These are phyloP conservation scores for Tigriopus californicus DNA, from an alignment of 2,888 invertebrate genomes.

Conservation along the genomic window DNA sequence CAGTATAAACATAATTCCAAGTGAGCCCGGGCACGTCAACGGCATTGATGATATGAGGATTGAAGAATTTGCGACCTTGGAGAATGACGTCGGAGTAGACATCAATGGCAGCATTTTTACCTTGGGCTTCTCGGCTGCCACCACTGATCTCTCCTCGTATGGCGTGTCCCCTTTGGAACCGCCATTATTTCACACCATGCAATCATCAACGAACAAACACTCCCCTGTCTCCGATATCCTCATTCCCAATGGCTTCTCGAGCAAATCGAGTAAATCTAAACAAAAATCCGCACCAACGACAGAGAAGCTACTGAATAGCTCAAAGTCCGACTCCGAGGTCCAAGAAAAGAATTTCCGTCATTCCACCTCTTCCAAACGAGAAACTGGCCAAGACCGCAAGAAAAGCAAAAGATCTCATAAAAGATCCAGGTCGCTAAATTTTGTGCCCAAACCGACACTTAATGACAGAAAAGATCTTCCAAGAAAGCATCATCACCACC, in stretches of 20 bases:
- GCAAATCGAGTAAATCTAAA: background rate
- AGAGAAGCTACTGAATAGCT: background rate
- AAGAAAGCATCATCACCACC: too few species aligned
- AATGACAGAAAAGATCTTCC: too few species aligned
- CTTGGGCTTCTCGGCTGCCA: background rate
- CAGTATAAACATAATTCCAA: background rate
- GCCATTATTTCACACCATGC: background rate
- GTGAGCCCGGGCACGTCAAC: background rate
- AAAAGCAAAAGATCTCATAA: too few species aligned
- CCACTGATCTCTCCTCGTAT: background rate
- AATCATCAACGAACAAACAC: too few species aligned
- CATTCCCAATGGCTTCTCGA: too few species aligned
- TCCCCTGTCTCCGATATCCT: too few species aligned
- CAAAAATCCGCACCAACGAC: background rate
- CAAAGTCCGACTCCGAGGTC: background rate
- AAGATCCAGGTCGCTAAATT: too few species aligned
- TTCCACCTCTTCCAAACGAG: too few species aligned
- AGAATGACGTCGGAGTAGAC: background rate
- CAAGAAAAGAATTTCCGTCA: too few species aligned
- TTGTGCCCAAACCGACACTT: too few species aligned
- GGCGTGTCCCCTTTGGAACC: background rate
- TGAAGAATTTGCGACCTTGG: background rate
- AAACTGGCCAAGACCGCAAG: too few species aligned
- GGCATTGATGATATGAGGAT: background rate
- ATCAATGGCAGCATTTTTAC: background rate